Evolutionary conservation across 2,797 vertebrate genomes (phyloP).

Genomic region (Psittacula echo): DNA sequence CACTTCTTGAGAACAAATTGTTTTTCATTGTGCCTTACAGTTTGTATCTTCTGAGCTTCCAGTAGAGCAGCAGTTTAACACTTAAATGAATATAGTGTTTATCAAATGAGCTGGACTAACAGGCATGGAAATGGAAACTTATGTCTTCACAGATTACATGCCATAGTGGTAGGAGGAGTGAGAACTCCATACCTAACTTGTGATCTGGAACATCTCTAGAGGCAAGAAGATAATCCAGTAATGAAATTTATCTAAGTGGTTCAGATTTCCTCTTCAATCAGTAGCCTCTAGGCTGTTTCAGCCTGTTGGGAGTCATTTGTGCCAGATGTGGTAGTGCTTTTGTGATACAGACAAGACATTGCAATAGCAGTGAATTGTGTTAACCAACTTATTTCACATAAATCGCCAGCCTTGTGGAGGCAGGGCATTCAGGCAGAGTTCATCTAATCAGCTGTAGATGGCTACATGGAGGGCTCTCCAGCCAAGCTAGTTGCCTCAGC

Average conservation of each 20-base stretch:
- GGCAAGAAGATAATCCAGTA: slow-evolving; percentile 12
- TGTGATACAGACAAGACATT: background rate
- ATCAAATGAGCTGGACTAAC: background rate
- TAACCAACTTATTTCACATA: background rate
- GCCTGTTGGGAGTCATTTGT: slow-evolving; percentile 7
- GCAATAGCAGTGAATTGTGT: background rate
- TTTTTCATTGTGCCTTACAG: background rate
- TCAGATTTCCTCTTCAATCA: slow-evolving; percentile 29
- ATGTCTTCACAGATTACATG: background rate
- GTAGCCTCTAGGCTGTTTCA: slow-evolving; percentile 37
- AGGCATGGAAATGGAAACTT: background rate
- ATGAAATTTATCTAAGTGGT: slow-evolving; percentile 23
- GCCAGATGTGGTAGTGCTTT: slow-evolving; percentile 3
- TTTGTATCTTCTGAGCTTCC: background rate
- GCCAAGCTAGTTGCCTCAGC: background rate
- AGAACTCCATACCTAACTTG: slow-evolving; percentile 17
- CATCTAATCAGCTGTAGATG: background rate
- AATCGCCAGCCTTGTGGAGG: background rate
- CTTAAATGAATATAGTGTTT: background rate
- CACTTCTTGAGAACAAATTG: background rate
- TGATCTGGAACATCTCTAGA: slow-evolving; percentile 32
- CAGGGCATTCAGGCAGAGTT: background rate
- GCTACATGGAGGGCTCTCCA: background rate
- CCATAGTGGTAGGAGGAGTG: slow-evolving; percentile 1
- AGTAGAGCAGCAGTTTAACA: background rate